A percentile compares a stretch with the other conserved stretches of the same genome.
These are phyloP conservation scores for Adelges cooleyi DNA, from an alignment of 1,140 invertebrate genomes.

Conservation along the genomic window DNA sequence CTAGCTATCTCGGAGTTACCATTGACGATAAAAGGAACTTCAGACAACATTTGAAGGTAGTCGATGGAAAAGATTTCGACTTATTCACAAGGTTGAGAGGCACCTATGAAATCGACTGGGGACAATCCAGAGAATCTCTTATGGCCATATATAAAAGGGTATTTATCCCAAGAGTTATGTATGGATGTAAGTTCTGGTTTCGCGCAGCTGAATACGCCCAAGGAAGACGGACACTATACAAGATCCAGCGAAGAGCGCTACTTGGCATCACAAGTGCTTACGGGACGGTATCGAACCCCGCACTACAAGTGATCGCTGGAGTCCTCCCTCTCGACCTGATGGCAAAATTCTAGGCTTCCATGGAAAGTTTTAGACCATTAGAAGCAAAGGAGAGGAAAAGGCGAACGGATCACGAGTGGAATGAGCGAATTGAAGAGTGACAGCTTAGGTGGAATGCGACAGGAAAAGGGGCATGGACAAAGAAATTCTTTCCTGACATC, in stretches of 20 bases:
- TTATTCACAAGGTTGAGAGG: not conserved
- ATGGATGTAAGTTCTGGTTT: too few species aligned
- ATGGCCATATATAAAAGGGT: too few species aligned
- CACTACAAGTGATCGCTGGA: too few species aligned
- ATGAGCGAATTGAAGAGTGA: not conserved
- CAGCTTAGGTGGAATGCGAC: not conserved
- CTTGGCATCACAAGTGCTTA: not conserved
- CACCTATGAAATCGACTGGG: not conserved
- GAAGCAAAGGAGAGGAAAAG: not conserved
- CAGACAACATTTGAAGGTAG: not conserved
- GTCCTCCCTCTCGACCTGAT: not conserved
- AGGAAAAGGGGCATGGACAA: not conserved
- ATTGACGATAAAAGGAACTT: not conserved
- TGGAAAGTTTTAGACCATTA: not conserved
- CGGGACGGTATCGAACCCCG: not conserved
- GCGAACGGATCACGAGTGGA: not conserved
- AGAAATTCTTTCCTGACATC: not conserved
- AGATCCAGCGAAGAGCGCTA: not conserved
- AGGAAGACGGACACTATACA: too few species aligned
- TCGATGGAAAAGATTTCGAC: not conserved
- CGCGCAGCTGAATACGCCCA: too few species aligned
- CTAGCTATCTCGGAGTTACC: not conserved
- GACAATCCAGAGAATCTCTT: not conserved
- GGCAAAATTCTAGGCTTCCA: not conserved
- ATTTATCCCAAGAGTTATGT: too few species aligned